A percentile compares a stretch with the other conserved stretches of the same genome.
phyloP scores from a whole-genome alignment of 2,113 vertebrate species.

The Amazona vittata region DNA sequence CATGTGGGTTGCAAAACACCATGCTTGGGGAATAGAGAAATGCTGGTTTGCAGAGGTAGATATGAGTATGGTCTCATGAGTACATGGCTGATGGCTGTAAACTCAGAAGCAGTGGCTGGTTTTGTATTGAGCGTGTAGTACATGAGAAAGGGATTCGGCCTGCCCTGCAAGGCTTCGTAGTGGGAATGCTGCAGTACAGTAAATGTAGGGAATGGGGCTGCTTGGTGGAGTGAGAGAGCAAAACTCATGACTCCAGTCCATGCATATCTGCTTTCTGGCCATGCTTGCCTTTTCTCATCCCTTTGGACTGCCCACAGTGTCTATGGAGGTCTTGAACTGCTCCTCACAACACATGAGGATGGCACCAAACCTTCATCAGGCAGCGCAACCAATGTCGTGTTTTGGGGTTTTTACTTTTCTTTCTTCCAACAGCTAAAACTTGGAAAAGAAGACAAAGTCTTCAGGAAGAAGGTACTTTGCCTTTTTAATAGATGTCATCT shows the following conservation, averaged over 20 bases:
- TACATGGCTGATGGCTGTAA: not conserved
- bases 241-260: not conserved
- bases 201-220: not conserved
- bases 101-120: not conserved
- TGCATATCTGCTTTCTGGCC: not conserved
- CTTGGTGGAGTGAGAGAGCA: not conserved
- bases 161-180: not conserved
- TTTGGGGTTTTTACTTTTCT: constrained; percentile 15
- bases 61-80: not conserved
- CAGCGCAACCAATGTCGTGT: not conserved
- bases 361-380: not conserved
- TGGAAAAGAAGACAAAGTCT: constrained; percentile 76
- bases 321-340: not conserved
- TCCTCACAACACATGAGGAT: not conserved
- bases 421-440: constrained; percentile 70
- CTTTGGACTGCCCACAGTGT: not conserved
- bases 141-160: not conserved
- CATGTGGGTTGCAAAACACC: not conserved
- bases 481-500: not conserved
- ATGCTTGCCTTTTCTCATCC: not conserved
- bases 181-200: not conserved
- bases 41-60: not conserved
- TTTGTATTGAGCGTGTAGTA: not conserved
- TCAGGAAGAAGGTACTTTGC: constrained; percentile 76
- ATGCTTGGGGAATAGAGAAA: not conserved